Conservation (phyloP, 2,888 invertebrate genomes). For the Volucella zonaria region DNA sequence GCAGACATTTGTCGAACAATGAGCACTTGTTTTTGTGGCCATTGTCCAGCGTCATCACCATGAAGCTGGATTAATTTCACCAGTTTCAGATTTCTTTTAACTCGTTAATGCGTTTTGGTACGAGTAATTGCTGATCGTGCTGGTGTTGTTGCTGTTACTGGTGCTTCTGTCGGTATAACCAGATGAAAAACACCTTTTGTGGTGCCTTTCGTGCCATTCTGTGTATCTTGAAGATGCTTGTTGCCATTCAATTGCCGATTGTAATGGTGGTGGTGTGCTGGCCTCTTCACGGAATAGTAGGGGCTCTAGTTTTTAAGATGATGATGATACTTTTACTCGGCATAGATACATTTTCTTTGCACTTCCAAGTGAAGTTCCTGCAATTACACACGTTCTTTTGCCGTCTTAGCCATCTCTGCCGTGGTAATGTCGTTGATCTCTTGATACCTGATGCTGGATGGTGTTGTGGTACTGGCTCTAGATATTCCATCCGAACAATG, state of each 20-base stretch:
- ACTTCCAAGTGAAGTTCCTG: slow-evolving; percentile 59
- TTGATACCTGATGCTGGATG: slow-evolving; percentile 44
- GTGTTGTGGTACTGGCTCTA: slow-evolving; percentile 26
- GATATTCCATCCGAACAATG: slow-evolving; percentile 49
- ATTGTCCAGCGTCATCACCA: slow-evolving; percentile 6
- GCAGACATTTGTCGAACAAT: slow-evolving; percentile 59
- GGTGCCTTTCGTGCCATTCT: slow-evolving; percentile 3
- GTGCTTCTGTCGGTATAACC: slow-evolving; percentile 36
- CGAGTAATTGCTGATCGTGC: slow-evolving; percentile 23
- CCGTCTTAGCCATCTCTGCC: slow-evolving; percentile 20
- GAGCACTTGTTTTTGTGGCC: slow-evolving; percentile 33
- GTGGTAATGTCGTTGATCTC: slow-evolving; percentile 67
- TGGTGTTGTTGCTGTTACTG: slow-evolving; percentile 42
- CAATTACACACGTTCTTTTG: slow-evolving; percentile 67
- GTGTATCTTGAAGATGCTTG: slow-evolving; percentile 39
- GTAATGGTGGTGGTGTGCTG: slow-evolving; percentile 18
- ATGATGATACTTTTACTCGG: slow-evolving; percentile 44
- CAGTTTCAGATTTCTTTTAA: background rate
- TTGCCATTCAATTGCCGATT: slow-evolving; percentile 39
- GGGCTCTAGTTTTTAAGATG: slow-evolving; percentile 35
- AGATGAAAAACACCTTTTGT: slow-evolving; percentile 32
- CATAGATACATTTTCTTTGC: slow-evolving; percentile 35
- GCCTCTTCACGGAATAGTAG: slow-evolving; percentile 33
- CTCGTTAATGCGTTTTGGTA: slow-evolving; percentile 45
- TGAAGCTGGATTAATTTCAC: slow-evolving; percentile 41